Conservation (phyloP, 2,797 vertebrate genomes). For the Microchirus variegatus region DNA sequence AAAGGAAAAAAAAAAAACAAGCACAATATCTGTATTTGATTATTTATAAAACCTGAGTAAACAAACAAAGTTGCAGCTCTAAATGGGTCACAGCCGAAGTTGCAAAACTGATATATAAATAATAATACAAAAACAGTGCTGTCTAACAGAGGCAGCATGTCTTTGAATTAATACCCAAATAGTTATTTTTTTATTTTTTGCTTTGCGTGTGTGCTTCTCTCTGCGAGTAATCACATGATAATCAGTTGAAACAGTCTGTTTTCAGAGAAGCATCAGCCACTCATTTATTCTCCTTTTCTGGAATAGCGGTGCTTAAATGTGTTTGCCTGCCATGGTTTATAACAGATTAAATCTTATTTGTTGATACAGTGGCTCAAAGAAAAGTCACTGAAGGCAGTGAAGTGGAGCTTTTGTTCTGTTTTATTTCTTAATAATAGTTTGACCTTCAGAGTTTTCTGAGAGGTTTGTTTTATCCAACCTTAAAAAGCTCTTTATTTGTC, state of each 20-base stretch:
- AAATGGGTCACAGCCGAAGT: no score
- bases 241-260: background rate
- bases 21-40: no score
- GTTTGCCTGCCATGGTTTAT: background rate
- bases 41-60: no score
- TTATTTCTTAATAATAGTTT: background rate
- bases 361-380: slow-evolving; percentile 8
- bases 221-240: background rate
- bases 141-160: background rate
- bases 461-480: background rate
- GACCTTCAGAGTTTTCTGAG: background rate
- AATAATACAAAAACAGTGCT: background rate
- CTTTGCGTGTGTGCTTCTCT: no score
- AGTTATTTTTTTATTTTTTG: background rate
- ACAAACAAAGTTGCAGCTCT: no score
- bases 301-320: slow-evolving; percentile 10
- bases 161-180: slow-evolving; percentile 1
- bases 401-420: background rate
- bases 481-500: background rate
- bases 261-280: slow-evolving; percentile 36
- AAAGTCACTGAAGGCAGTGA: slow-evolving; percentile 7
- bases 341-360: slow-evolving; percentile 6
- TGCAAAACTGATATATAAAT: no score
- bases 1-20: no score
- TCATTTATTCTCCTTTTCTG: background rate